These are phyloP conservation scores for Sceliomorpha sp. DNA, from an alignment of 2,888 invertebrate species.

Conservation along the genomic window DNA sequence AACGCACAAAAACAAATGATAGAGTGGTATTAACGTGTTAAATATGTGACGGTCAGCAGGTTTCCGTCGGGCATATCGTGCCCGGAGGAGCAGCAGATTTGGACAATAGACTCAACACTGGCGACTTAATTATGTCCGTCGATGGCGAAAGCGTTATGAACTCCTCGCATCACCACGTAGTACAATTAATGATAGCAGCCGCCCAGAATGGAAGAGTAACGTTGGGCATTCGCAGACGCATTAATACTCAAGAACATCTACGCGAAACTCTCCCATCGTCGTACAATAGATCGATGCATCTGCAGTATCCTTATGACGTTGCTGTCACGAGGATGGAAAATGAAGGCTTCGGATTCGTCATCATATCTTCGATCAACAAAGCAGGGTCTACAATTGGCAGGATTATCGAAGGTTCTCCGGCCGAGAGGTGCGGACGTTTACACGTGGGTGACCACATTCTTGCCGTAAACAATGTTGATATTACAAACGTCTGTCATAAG, in stretches of 20 bases:
- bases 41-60: constrained; percentile 80
- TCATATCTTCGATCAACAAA: constrained; percentile 96
- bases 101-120: constrained; percentile 93
- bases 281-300: constrained; percentile 68
- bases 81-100: constrained; percentile 96
- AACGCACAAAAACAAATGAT: too few species aligned
- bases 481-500: constrained; percentile 95
- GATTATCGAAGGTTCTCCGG: constrained; percentile 96
- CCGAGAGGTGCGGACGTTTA: constrained; percentile 93
- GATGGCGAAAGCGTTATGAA: constrained; percentile 92
- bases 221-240: constrained; percentile 86
- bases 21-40: constrained; percentile 36
- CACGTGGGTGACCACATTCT: constrained; percentile 97
- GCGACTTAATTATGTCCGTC: constrained; percentile 96
- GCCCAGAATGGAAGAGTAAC: constrained; percentile 93
- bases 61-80: constrained; percentile 98
- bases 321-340: constrained; percentile 93
- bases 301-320: constrained; percentile 91
- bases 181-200: constrained; percentile 94
- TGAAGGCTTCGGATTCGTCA: constrained; percentile 99
- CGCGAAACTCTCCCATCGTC: constrained; percentile 78
- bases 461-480: constrained; percentile 95
- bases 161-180: constrained; percentile 95
- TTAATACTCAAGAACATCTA: constrained; percentile 81
- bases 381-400: constrained; percentile 95